Percentiles rank a stretch among this genome's conserved stretches.
Conservation (phyloP, 2,888 invertebrate genomes). For the Ectemnius continuus region DNA sequence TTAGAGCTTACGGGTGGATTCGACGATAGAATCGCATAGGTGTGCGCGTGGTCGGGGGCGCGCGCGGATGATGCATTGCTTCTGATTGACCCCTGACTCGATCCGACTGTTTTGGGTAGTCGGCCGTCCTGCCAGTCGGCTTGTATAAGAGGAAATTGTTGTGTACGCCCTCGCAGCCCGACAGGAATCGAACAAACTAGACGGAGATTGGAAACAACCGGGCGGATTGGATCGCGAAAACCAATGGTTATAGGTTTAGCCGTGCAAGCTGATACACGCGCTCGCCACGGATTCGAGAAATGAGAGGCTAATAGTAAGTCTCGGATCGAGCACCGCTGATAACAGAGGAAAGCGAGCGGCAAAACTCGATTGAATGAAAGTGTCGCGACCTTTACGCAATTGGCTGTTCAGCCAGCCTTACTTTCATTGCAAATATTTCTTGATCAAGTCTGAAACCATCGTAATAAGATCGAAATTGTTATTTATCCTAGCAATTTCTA, state of each 20-base stretch:
- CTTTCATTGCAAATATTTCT: too few species aligned
- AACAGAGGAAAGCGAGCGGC: too few species aligned
- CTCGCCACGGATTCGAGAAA: too few species aligned
- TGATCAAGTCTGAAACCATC: too few species aligned
- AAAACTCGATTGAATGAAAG: neutral
- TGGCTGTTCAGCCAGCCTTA: too few species aligned
- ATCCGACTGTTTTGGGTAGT: constrained; percentile 33
- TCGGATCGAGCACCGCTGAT: too few species aligned
- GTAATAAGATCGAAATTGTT: too few species aligned
- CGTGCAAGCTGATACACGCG: too few species aligned
- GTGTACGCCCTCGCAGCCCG: constrained; percentile 37
- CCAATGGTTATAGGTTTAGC: constrained; percentile 27
- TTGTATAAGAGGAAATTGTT: constrained; percentile 35
- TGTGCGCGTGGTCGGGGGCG: neutral
- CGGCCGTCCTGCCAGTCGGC: constrained; percentile 19
- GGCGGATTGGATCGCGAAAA: constrained; percentile 47
- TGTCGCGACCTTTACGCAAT: too few species aligned
- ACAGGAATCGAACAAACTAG: constrained; percentile 47
- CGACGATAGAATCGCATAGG: neutral
- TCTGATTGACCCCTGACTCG: constrained; percentile 48
- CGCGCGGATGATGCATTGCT: constrained; percentile 31
- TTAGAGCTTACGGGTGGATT: too few species aligned
- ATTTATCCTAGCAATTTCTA: too few species aligned
- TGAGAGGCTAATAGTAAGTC: too few species aligned
- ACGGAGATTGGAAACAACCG: constrained; percentile 50